These are phyloP conservation scores for Cerastis rubricosa DNA, from an alignment of 2,888 invertebrate genomes.

Conservation along the genomic window DNA sequence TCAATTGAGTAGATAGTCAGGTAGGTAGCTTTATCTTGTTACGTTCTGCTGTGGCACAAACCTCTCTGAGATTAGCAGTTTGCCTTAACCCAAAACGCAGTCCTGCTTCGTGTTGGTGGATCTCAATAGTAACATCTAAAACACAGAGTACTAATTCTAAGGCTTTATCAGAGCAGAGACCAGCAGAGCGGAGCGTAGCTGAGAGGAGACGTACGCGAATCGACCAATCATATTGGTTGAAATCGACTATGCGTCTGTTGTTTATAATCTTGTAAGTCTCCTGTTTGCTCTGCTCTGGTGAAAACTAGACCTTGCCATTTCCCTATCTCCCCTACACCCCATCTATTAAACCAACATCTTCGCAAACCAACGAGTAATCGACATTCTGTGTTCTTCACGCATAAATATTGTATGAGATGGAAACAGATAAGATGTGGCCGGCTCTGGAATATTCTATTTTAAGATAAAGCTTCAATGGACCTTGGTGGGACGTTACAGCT, in stretches of 20 bases:
- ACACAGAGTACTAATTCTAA: not conserved
- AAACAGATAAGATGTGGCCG: constrained; percentile 79
- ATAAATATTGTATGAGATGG: constrained; percentile 85
- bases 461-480: constrained; percentile 67
- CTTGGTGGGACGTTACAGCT: constrained; percentile 47
- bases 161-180: not conserved
- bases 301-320: not conserved
- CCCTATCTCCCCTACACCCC: not conserved
- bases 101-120: not conserved
- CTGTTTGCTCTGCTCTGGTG: not conserved
- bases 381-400: constrained; percentile 84
- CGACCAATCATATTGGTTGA: not conserved
- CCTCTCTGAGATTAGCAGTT: not conserved
- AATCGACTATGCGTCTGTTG: not conserved
- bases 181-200: no score
- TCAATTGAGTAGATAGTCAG: no score
- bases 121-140: not conserved
- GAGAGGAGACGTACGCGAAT: not conserved
- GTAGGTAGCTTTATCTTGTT: no score
- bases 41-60: not conserved
- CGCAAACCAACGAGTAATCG: constrained; percentile 77
- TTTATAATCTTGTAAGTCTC: not conserved
- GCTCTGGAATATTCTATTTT: constrained; percentile 78
- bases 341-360: constrained; percentile 55
- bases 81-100: not conserved